Conservation (phyloP, 2,797 vertebrate species). For the Danionella dracula region DNA sequence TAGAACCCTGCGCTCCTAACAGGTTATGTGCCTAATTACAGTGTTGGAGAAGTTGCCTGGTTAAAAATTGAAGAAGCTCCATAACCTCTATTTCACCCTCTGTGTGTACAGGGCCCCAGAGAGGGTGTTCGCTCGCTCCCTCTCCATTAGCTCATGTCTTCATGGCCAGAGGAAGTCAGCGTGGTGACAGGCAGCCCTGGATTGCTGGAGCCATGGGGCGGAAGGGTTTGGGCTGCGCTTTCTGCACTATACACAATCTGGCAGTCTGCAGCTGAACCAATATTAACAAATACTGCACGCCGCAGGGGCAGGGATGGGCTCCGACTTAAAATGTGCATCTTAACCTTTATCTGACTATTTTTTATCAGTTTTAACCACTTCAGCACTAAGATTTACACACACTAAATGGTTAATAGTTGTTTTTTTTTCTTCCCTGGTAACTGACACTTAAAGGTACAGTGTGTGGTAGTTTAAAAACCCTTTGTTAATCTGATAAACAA, state of each 20-base stretch:
- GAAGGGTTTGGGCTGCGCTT: constrained; percentile 49
- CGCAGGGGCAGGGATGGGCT: constrained; percentile 16
- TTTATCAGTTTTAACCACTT: neutral
- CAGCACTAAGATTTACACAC: neutral
- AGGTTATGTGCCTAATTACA: constrained; percentile 99
- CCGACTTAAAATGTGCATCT: neutral
- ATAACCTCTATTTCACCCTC: constrained; percentile 93
- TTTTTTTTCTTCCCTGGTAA: too few species aligned
- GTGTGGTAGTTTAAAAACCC: too few species aligned
- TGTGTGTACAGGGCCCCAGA: constrained; percentile 74
- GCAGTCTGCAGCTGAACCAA: constrained; percentile 29
- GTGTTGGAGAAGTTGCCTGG: constrained; percentile 80
- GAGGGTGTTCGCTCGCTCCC: constrained; percentile 66
- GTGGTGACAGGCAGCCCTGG: constrained; percentile 38
- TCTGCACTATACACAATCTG: constrained; percentile 6
- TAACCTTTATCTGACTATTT: neutral
- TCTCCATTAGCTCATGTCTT: constrained; percentile 81
- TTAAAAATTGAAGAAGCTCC: constrained; percentile 89
- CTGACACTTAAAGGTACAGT: too few species aligned
- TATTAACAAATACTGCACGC: constrained; percentile 32
- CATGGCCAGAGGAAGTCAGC: constrained; percentile 74
- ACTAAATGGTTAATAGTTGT: too few species aligned
- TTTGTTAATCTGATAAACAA: too few species aligned
- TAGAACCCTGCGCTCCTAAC: constrained; percentile 84
- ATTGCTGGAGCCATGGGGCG: constrained; percentile 59